These are phyloP conservation scores for Urocyon cinereoargenteus DNA, from an alignment of 2,797 vertebrate species.

Conservation along the genomic window DNA sequence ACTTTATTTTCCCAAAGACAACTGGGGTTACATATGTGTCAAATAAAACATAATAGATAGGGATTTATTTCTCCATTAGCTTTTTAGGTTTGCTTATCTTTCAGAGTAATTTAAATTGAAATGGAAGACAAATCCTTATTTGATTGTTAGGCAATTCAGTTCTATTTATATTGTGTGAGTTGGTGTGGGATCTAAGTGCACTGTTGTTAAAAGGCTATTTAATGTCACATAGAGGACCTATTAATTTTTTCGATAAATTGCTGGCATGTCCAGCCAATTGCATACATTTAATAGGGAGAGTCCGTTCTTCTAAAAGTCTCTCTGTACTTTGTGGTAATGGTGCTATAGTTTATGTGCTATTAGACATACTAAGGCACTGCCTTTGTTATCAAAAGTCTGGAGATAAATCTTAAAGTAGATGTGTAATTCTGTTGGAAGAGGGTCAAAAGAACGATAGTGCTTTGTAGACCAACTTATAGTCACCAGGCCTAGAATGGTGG, in stretches of 20 bases:
- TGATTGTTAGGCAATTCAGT: constrained; percentile 76
- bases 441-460: not conserved
- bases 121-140: constrained; percentile 79
- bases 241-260: constrained; percentile 80
- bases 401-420: constrained; percentile 56
- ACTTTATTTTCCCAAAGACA: constrained; percentile 78
- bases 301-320: constrained; percentile 63
- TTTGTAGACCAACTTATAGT: not conserved
- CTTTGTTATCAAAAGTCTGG: constrained; percentile 39
- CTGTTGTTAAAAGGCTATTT: constrained; percentile 81
- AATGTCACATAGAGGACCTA: constrained; percentile 73
- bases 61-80: constrained; percentile 80
- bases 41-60: constrained; percentile 74
- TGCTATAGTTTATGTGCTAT: constrained; percentile 57
- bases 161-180: constrained; percentile 76
- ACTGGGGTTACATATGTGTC: constrained; percentile 72
- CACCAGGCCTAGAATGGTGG: too few relatives aligned
- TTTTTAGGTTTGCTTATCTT: constrained; percentile 80
- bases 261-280: constrained; percentile 42
- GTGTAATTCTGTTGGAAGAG: not conserved
- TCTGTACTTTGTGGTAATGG: constrained; percentile 65
- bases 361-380: constrained; percentile 1
- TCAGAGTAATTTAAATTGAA: constrained; percentile 81
- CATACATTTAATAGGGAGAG: constrained; percentile 65
- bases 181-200: constrained; percentile 76